Evolutionary conservation across 2,797 vertebrate species (phyloP).

Genomic region (Catostomus latipinnis): DNA sequence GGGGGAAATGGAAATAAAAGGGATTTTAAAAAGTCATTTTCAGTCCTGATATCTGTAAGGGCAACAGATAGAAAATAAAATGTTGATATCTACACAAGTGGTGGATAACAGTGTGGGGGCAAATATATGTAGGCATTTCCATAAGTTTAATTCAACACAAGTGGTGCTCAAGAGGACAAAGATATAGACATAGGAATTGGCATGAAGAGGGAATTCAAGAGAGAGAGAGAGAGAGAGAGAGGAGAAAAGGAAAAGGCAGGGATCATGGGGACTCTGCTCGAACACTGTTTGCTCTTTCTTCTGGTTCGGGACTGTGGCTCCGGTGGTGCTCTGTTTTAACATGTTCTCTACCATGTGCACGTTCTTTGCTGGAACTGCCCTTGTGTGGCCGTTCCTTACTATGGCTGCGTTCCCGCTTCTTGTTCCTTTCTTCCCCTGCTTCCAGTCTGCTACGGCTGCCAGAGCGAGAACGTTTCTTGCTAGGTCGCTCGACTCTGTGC

Average conservation of each 20-base stretch:
- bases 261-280: conserved; percentile 76
- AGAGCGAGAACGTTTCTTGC: conserved; percentile 75
- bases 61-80: conserved; percentile 62
- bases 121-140: conserved; percentile 61
- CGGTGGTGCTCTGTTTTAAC: conserved; percentile 80
- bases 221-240: conserved; percentile 46
- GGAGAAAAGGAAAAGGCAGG: conserved; percentile 51
- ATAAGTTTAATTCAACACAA: conserved; percentile 62
- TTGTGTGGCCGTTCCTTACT: conserved; percentile 86
- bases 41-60: conserved; percentile 55
- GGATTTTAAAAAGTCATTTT: conserved; percentile 72
- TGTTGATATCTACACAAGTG: conserved; percentile 54
- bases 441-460: conserved; percentile 80
- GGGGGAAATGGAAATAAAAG: conserved; percentile 58
- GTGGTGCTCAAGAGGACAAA: conserved; percentile 46
- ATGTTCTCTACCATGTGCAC: conserved; percentile 85
- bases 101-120: conserved; percentile 62
- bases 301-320: conserved; percentile 87
- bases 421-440: conserved; percentile 84
- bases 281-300: conserved; percentile 80
- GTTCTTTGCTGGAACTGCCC: conserved; percentile 88
- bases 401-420: conserved; percentile 86
- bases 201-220: conserved; percentile 54
- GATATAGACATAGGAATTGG: conserved; percentile 13
- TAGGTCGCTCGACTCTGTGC: conserved; percentile 78